Percentiles rank a stretch among this genome's conserved stretches.
phyloP scores from a whole-genome alignment of 2,113 vertebrate genomes.

The Semnopithecus entellus region DNA sequence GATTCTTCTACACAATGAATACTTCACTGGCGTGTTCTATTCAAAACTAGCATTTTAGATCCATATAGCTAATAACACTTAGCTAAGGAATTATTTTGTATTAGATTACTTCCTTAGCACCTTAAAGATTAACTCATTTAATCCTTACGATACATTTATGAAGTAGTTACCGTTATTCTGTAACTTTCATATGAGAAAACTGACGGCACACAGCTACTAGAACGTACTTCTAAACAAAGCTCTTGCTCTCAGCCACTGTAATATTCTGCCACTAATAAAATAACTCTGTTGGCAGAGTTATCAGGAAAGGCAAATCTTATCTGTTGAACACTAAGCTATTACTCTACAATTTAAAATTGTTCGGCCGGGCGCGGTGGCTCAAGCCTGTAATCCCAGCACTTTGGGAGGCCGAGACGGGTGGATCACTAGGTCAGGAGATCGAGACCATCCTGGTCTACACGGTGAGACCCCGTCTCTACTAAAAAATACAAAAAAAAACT shows the following conservation, averaged over 20 bases:
- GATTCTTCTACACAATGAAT: background rate
- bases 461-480: too few species aligned
- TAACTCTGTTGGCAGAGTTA: background rate
- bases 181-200: background rate
- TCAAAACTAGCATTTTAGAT: constrained; percentile 8
- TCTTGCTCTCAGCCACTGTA: background rate
- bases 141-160: background rate
- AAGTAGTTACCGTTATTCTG: background rate
- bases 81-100: background rate
- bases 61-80: background rate
- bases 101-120: background rate
- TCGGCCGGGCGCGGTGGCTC: too few species aligned
- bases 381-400: too few species aligned
- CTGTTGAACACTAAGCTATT: background rate
- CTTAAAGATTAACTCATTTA: constrained; percentile 15
- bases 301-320: background rate
- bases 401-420: too few species aligned
- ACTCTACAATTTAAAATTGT: background rate
- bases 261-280: background rate
- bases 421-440: too few species aligned
- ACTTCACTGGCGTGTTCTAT: background rate
- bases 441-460: too few species aligned
- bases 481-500: too few species aligned
- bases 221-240: background rate
- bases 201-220: background rate